phyloP scores from a whole-genome alignment of 1,140 invertebrate genomes.

The Ceratina japonica region DNA sequence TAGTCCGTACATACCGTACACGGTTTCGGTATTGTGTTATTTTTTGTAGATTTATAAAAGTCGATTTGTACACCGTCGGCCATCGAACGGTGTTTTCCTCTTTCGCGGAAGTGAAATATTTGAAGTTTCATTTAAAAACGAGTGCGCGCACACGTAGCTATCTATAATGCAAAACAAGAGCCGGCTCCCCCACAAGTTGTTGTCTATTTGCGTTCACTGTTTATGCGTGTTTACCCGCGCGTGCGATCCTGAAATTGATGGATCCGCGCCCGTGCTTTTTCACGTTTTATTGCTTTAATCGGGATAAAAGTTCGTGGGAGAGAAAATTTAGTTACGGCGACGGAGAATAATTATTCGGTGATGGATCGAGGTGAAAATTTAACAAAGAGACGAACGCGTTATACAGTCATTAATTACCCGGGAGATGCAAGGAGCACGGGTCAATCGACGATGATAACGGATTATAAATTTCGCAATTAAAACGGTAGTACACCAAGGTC shows the following conservation, averaged over 20 bases:
- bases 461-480: constrained; percentile 19
- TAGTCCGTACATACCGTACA: too few species aligned
- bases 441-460: not conserved
- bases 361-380: not conserved
- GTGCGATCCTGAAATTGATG: not conserved
- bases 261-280: not conserved
- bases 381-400: not conserved
- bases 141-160: too few species aligned
- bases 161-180: too few species aligned
- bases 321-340: not conserved
- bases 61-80: too few species aligned
- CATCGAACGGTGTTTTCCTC: too few species aligned
- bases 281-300: not conserved
- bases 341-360: not conserved
- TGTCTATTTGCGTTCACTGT: too few species aligned
- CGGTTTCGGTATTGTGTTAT: too few species aligned
- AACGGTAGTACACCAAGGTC: not conserved
- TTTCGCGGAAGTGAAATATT: too few species aligned
- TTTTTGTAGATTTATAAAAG: too few species aligned
- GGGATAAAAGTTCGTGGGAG: not conserved
- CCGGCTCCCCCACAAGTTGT: too few species aligned
- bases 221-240: not conserved
- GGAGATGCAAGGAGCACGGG: not conserved
- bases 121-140: too few species aligned
- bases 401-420: not conserved